Percentiles rank a stretch among this genome's conserved stretches.
Evolutionary conservation across 2,113 vertebrate genomes (phyloP).

Genomic region (Dicentrarchus labrax): DNA sequence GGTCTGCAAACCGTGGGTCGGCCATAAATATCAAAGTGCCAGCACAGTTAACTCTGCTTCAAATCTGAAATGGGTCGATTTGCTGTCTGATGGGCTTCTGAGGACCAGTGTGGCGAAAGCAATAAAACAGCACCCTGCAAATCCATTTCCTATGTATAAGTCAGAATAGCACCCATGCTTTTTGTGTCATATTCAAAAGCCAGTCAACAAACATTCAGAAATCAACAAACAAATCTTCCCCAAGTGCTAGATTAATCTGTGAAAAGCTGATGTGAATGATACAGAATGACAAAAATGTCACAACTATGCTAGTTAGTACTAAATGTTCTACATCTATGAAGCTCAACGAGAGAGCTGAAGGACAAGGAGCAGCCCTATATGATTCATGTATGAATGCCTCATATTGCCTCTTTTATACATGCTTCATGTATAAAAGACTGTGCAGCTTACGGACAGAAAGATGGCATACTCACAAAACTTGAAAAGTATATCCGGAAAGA

Average conservation of each 20-base stretch:
- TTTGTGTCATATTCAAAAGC: constrained; percentile 1
- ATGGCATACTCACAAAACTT: no score
- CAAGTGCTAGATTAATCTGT: constrained; percentile 1
- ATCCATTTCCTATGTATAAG: constrained; percentile 34
- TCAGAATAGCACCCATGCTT: not conserved
- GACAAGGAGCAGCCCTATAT: no score
- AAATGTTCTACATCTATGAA: no score
- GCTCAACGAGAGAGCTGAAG: no score
- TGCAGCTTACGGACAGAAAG: no score
- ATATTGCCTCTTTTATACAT: no score
- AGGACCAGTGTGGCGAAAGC: constrained; percentile 11
- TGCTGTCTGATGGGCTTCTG: constrained; percentile 49
- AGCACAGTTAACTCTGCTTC: constrained; percentile 30
- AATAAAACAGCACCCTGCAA: constrained; percentile 31
- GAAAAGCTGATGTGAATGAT: no score
- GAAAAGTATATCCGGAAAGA: no score
- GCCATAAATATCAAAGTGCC: constrained; percentile 64
- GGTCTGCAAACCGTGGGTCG: constrained; percentile 28
- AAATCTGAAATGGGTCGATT: constrained; percentile 57
- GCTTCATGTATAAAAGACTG: no score
- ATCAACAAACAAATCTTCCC: not conserved
- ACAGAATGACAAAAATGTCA: no score
- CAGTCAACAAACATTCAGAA: constrained; percentile 24
- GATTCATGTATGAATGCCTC: no score
- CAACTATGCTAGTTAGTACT: no score